phyloP scores from a whole-genome alignment of 2,113 vertebrate species.

The Prunella himalayana region DNA sequence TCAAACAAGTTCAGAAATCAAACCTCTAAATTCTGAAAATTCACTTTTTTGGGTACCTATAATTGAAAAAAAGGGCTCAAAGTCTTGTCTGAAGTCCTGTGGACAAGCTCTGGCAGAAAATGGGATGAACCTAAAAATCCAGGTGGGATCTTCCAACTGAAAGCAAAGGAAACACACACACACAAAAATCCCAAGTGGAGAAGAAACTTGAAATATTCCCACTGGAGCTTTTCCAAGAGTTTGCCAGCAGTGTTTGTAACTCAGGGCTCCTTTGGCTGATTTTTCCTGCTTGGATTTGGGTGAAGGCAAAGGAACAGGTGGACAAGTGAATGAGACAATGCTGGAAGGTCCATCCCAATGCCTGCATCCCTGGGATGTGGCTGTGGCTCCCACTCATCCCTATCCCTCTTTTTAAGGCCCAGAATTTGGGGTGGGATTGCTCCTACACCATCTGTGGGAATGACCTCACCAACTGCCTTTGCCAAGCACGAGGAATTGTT shows the following conservation, averaged over 20 bases:
- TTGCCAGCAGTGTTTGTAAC: not conserved
- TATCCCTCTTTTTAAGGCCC: not conserved
- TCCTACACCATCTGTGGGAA: not conserved
- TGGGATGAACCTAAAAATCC: not conserved
- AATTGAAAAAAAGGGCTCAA: not conserved
- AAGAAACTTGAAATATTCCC: not conserved
- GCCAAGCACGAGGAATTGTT: not conserved
- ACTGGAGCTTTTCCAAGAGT: not conserved
- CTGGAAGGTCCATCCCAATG: not conserved
- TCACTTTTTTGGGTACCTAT: not conserved
- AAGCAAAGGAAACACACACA: not conserved
- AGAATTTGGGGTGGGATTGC: not conserved
- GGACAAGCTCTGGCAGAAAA: not conserved
- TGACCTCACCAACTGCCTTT: not conserved
- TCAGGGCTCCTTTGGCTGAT: not conserved
- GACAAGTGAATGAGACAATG: not conserved
- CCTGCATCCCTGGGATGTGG: fast-evolving
- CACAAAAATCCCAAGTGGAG: not conserved
- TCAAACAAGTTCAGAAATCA: not conserved
- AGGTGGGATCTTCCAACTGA: not conserved
- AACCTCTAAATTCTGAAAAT: not conserved
- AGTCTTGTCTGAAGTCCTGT: not conserved
- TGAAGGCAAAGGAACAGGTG: not conserved
- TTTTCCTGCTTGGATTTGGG: not conserved
- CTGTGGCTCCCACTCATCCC: not conserved